A percentile compares a stretch with the other conserved stretches of the same genome.
Evolutionary conservation across 1,140 invertebrate genomes (phyloP).

Genomic region (Camponotus pennsylvanicus): DNA sequence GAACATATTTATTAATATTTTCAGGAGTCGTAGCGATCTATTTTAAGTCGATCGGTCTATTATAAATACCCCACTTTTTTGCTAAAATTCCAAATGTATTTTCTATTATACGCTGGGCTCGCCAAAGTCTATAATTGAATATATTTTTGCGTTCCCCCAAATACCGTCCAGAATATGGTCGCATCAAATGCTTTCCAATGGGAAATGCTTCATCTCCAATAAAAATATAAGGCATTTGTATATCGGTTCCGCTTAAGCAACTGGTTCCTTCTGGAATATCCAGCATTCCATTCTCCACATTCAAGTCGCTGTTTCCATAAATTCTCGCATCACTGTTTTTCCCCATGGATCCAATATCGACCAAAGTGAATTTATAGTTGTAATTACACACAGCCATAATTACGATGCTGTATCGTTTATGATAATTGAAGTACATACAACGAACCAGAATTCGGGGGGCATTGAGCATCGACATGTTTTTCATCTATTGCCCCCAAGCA

Average conservation of each 20-base stretch:
- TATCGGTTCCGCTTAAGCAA: conserved; percentile 9
- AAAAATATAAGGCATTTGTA: conserved; percentile 28
- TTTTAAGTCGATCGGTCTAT: no score
- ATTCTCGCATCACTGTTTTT: conserved; percentile 12
- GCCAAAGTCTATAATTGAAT: conserved; percentile 25
- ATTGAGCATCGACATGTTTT: conserved; percentile 21
- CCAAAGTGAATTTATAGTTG: background rate
- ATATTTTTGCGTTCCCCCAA: background rate
- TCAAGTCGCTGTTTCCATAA: conserved; percentile 16
- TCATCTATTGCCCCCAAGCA: conserved; percentile 6
- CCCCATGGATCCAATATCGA: background rate
- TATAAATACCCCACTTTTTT: conserved; percentile 23
- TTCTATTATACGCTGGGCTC: conserved; percentile 29
- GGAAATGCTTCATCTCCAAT: conserved; percentile 8
- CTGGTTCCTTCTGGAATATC: conserved; percentile 18
- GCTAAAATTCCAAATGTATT: background rate
- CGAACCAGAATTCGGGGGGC: background rate
- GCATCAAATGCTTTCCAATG: conserved; percentile 16
- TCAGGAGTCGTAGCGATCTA: no score
- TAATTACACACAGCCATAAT: conserved; percentile 17
- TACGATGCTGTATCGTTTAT: conserved; percentile 25
- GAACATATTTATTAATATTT: no score
- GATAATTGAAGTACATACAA: conserved; percentile 27
- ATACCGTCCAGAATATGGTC: conserved; percentile 14
- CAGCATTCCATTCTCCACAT: background rate